A percentile compares a stretch with the other conserved stretches of the same genome.
These are phyloP conservation scores for Rhagonycha lutea DNA, from an alignment of 2,888 invertebrate species.

Conservation along the genomic window DNA sequence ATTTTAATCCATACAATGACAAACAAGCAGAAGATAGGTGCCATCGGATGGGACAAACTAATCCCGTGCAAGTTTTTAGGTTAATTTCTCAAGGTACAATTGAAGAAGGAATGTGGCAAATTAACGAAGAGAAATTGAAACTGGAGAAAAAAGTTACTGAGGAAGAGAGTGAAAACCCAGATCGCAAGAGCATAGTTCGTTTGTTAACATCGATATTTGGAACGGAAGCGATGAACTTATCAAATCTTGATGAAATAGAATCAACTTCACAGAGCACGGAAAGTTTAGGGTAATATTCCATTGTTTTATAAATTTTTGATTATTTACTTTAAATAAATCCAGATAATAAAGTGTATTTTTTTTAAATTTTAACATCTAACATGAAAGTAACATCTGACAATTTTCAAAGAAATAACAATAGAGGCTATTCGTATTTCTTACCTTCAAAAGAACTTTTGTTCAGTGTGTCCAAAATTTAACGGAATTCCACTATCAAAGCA, in stretches of 20 bases:
- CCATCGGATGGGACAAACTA: conserved; percentile 77
- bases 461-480: too few relatives aligned
- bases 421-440: too few relatives aligned
- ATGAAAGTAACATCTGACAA: too few relatives aligned
- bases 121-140: conserved; percentile 89
- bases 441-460: too few relatives aligned
- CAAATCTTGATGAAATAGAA: conserved; percentile 34
- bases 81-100: conserved; percentile 85
- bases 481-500: too few relatives aligned
- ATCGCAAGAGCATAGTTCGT: conserved; percentile 79
- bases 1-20: conserved; percentile 98
- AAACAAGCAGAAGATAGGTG: conserved; percentile 95
- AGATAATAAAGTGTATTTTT: too few relatives aligned
- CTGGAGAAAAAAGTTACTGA: conserved; percentile 61
- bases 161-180: conserved; percentile 68
- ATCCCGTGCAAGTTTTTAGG: conserved; percentile 84
- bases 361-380: too few relatives aligned
- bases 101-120: conserved; percentile 89
- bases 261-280: conserved; percentile 45
- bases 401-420: too few relatives aligned
- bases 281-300: conserved; percentile 14
- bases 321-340: too few relatives aligned
- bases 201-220: conserved; percentile 80
- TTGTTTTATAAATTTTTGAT: too few relatives aligned
- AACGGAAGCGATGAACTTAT: conserved; percentile 54